A percentile compares a stretch with the other conserved stretches of the same genome.
Evolutionary conservation across 2,888 invertebrate species (phyloP).

Genomic region (Ligdia adustata): DNA sequence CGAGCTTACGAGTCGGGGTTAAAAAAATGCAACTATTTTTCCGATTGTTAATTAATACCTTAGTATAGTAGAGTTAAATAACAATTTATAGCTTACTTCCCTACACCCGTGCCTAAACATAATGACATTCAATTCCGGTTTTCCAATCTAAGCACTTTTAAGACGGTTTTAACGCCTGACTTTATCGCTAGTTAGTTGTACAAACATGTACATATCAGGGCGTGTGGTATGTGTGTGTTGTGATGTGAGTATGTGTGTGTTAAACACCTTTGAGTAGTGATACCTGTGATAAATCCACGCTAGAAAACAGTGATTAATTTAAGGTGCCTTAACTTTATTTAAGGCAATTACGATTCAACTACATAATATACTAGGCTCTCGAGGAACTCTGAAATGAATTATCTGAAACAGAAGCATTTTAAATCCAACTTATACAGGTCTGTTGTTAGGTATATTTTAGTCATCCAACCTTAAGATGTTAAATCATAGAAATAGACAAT

Average conservation of each 20-base stretch:
- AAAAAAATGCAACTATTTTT: too few species aligned
- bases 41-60: conserved; percentile 8
- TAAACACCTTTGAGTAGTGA: conserved; percentile 2
- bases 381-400: too few species aligned
- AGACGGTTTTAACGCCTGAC: conserved; percentile 8
- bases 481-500: too few species aligned
- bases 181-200: conserved; percentile 8
- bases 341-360: too few species aligned
- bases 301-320: conserved; percentile 3
- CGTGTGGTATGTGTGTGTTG: too few species aligned
- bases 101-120: conserved; percentile 12
- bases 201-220: too few species aligned
- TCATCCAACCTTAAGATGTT: too few species aligned
- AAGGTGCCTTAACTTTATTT: not conserved
- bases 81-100: conserved; percentile 11
- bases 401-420: too few species aligned
- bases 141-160: conserved; percentile 11
- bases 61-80: conserved; percentile 8
- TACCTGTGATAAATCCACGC: conserved; percentile 2
- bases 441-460: too few species aligned
- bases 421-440: too few species aligned
- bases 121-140: conserved; percentile 13
- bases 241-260: conserved; percentile 13
- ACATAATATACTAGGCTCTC: too few species aligned
- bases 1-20: too few species aligned